Conservation (phyloP, 2,888 invertebrate species). For the Creontiades dilutus region DNA sequence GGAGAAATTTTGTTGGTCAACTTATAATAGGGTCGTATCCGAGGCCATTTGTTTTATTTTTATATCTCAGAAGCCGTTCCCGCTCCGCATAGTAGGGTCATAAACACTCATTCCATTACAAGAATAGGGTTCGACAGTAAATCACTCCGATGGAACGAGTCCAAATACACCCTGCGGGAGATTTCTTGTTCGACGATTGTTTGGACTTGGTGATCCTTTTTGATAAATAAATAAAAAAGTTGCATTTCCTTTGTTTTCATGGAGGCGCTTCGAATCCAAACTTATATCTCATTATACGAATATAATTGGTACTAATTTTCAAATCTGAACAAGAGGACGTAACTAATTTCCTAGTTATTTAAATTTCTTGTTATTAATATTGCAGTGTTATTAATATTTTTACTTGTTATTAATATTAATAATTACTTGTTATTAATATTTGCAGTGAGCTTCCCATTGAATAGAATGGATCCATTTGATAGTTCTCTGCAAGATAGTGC, state of each 20-base stretch:
- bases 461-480: too few relatives aligned
- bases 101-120: slow-evolving; percentile 71
- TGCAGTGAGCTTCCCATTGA: too few relatives aligned
- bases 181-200: slow-evolving; percentile 19
- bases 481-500: too few relatives aligned
- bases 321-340: too few relatives aligned
- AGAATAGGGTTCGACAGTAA: slow-evolving; percentile 70
- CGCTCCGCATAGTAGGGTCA: slow-evolving; percentile 51
- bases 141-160: slow-evolving; percentile 63
- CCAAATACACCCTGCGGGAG: slow-evolving; percentile 52
- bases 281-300: too few relatives aligned
- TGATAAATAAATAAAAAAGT: not conserved
- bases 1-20: slow-evolving; percentile 69
- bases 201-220: slow-evolving; percentile 4
- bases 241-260: not conserved
- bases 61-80: slow-evolving; percentile 68
- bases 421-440: too few relatives aligned
- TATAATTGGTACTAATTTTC: too few relatives aligned
- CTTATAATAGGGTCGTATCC: slow-evolving; percentile 68
- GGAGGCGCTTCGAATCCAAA: not conserved
- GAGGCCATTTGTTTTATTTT: slow-evolving; percentile 70
- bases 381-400: too few relatives aligned
- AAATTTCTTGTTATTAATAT: too few relatives aligned
- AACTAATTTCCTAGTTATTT: too few relatives aligned
- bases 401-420: too few relatives aligned